Conservation (phyloP, 2,888 invertebrate genomes). For the Eupeodes luniger region DNA sequence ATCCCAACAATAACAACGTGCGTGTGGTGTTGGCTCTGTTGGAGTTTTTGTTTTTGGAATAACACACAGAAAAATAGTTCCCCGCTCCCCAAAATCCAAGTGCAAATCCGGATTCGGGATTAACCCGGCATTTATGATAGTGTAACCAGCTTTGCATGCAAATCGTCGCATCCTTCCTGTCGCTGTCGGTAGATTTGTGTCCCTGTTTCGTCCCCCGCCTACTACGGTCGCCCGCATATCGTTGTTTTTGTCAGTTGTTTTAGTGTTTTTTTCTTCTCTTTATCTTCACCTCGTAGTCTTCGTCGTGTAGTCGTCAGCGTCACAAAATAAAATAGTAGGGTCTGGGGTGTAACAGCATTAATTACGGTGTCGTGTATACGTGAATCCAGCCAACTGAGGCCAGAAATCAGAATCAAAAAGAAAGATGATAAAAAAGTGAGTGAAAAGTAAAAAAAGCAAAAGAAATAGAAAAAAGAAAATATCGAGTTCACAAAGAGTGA, state of each 20-base stretch:
- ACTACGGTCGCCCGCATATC: conserved; percentile 40
- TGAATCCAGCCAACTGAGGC: conserved; percentile 63
- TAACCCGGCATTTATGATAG: conserved; percentile 35
- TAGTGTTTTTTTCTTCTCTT: conserved; percentile 28
- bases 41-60: too few species aligned
- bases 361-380: conserved; percentile 70
- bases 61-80: conserved; percentile 13
- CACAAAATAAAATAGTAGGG: neutral
- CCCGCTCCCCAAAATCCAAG: neutral
- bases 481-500: conserved; percentile 29
- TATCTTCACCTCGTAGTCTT: neutral
- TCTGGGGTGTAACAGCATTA: conserved; percentile 71
- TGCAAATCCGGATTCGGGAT: conserved; percentile 20
- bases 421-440: conserved; percentile 63
- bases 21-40: conserved; percentile 22
- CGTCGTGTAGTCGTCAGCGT: conserved; percentile 16
- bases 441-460: conserved; percentile 27
- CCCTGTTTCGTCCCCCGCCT: conserved; percentile 7
- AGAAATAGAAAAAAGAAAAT: conserved; percentile 19
- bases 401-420: neutral
- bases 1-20: conserved; percentile 21
- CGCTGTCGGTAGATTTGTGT: conserved; percentile 31
- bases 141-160: conserved; percentile 47
- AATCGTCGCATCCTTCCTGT: conserved; percentile 46
- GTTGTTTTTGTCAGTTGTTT: conserved; percentile 33